Evolutionary conservation across 2,888 invertebrate species (phyloP), one percentile per base, ranked within the genome.

Genomic region (Drosophila planitibia): DNA sequence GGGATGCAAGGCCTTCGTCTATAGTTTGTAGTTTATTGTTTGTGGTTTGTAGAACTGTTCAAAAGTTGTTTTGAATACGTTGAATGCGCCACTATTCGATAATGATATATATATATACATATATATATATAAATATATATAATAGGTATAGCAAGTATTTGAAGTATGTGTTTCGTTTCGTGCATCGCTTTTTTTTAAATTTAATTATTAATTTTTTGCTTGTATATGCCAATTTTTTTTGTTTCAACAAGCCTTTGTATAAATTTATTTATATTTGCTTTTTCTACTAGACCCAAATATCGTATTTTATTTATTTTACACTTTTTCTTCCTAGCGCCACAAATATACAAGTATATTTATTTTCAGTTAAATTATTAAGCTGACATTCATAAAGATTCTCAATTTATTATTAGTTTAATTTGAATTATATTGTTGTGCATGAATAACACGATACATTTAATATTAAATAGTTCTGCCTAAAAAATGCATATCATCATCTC

Each of bases 51-150:
- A 53, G 49, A 79, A 77, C 79, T 69, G 77, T 78, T 80, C 65
- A 74, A 70, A 70, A 79, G 68, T 78, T 51, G 77, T 12, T 65
- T 78, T 81, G 64, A 74, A 70, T 81, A 70, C 69, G 41, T 72
- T 80, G 53, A 53, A 66, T 72, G 79, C 81, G 62, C 57, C 54
- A 68, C 66, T 70, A 67, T 81, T 77, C 70, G 81, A 19, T 37
- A 37, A 37, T 33, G 33, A 12, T 33, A 12, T 33, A 12, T 33
- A 12, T 10, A 3, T 33, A 81, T 79, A 68, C 62, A 67, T 54
- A 54, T 51, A 7, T 1, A 5, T 30, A 55, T 52, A n/a, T n/a
- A 3, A 10, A n/a, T 10, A 19, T 10, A 76, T 28, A 28, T 79
- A 80, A 80, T 64, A 69, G 53, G 32, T 59, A 37, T 59, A 64